These are phyloP conservation scores for Ifrita kowaldi DNA, from an alignment of 2,113 vertebrate genomes.

Conservation along the genomic window DNA sequence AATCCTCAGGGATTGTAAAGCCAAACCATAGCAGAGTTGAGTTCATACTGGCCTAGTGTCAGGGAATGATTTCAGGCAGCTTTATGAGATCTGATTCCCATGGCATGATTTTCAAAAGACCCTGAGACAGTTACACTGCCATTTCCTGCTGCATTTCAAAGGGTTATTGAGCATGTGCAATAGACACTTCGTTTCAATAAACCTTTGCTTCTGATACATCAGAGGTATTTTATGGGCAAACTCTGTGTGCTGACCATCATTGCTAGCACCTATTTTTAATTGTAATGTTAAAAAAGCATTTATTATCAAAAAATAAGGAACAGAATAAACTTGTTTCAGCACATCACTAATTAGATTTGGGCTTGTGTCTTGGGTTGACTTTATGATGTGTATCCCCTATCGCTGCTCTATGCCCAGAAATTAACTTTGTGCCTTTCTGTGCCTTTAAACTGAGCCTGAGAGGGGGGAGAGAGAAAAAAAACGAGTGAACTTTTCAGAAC, in stretches of 20 bases:
- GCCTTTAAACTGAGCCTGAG: no score
- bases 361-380: no score
- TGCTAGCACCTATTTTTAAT: neutral
- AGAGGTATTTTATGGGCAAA: neutral
- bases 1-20: neutral
- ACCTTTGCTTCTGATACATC: neutral
- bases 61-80: neutral
- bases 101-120: neutral
- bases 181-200: neutral
- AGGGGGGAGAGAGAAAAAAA: no score
- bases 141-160: neutral
- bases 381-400: no score
- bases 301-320: slow-evolving; percentile 24
- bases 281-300: neutral
- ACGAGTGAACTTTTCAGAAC: no score
- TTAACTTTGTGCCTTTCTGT: no score
- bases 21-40: neutral
- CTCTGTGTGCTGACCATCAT: neutral
- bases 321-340: neutral
- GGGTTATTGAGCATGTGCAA: neutral
- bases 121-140: neutral
- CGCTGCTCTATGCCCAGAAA: no score
- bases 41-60: neutral
- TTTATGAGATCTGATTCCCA: neutral
- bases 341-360: neutral